Evolutionary conservation across 2,888 invertebrate species (phyloP), one percentile per base, ranked within the genome.

Genomic region (Mylabris sibirica): DNA sequence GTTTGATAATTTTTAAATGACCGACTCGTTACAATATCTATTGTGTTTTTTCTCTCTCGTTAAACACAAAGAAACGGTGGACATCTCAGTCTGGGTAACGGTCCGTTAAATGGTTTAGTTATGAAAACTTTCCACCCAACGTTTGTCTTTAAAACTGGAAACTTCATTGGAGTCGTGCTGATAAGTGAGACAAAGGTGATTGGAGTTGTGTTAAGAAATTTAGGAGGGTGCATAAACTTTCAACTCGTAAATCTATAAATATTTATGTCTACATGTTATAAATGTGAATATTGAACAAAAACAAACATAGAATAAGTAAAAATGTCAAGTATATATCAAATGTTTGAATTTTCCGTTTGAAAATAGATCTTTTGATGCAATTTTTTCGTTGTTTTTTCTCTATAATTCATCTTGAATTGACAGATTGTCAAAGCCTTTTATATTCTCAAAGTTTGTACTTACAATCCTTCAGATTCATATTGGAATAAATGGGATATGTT

Each of bases 241-340:
- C 6, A 44, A 44, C 44, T 8, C 44, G 17, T 44, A n/a, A 44
- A 44, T 44, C n/a, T 44, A 44, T 44, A 17, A 44, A 44, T 44
- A 44, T 44, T 44, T 44, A 44, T 44, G 44, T 44, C 17, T 17
- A 8, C 6, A 17, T 17, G n/a, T 44, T 44, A 17, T 17, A 44
- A 44, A 44, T 44, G 44, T 44, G 44, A 17, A 11, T 5, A 4
- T n/a, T n/a, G 44, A 44, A 44, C n/a, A 44, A n/a, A 8, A 1
- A 6, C 1, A 44, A 44, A 41, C 14, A n/a, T n/a, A n/a, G n/a
- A 17, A 44, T 5, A 17, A 17, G n/a, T n/a, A 44, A 22, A 53
- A 53, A 53, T 22, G 49, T 53, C 49, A 22, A 53, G 20, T 11
- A 53, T 22, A 53, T 22, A 53, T 53, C 49, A 53, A 53, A 22